Base-by-base conservation (phyloP, 2,888 invertebrate species). In the Malthinus seriepunctatus region DNA sequence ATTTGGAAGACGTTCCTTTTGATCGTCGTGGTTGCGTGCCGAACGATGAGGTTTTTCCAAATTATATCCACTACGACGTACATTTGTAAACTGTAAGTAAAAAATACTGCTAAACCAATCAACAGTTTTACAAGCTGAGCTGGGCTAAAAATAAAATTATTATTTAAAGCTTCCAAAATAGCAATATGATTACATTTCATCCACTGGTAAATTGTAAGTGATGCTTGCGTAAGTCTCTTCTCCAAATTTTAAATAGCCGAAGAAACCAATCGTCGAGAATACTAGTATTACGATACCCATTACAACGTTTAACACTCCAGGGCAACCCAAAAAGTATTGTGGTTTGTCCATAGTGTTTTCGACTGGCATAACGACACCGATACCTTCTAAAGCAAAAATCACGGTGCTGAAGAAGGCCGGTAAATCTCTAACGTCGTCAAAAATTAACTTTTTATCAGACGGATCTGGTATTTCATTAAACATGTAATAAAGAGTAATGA, bases 331-430 rank as follows among this genome's bases (percentile, higher is more conserved):
- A 73, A 92, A 92, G 64, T 90, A 88, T 56, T 88, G 82, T 0
- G 94, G 94, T 51, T 88, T 87, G 12, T 83, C 84, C 95, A 97
- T 95, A 44, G 90, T 90, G 75, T 96, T 96, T 78, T 96, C 95
- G 10, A 97, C 87, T 0, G 97, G 97, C 84, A 97, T 88, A 8
- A 97, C 91, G 49, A 90, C 90, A 44, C 93, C 93, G 65, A 98
- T 97, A 46, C 94, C 95, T 81, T 98, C 98, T 87, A 98, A 97
- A 2, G 98, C 95, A 76, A 96, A 98, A 67, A 98, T 90, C 0
- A 95, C 97, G 0, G 96, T 97, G 51, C 97, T 85, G 76, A 98
- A 93, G 80, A 95, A 98, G 46, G 95, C 80, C 0, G 97, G 97
- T 71, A 94, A 82, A 39, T 86, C 82, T 0, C 78, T 78, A 8